Percentiles rank a stretch among this genome's conserved stretches.
Conservation (phyloP, 2,113 vertebrate genomes). For the Actenoides hombroni region DNA sequence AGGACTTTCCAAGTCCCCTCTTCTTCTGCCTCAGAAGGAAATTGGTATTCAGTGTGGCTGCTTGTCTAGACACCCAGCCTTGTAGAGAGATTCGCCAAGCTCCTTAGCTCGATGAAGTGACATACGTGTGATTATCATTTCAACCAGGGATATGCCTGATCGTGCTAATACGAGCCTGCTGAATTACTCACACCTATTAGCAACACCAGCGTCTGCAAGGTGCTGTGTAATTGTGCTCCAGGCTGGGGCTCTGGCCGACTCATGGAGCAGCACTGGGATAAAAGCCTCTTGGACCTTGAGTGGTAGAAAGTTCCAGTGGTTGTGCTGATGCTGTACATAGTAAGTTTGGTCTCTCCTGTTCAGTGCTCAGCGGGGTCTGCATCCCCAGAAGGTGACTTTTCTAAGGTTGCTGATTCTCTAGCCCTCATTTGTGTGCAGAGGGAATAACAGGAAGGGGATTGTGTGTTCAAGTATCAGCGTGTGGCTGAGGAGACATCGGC, state of each 20-base stretch:
- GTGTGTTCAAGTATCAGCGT: neutral
- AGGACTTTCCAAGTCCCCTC: neutral
- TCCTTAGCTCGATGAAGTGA: slow-evolving; percentile 37
- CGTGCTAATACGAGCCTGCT: neutral
- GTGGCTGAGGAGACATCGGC: neutral
- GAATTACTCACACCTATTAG: neutral
- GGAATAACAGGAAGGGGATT: neutral
- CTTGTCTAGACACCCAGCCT: slow-evolving; percentile 70
- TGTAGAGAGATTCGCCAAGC: slow-evolving; percentile 45
- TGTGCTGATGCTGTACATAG: neutral
- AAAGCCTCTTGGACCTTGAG: neutral
- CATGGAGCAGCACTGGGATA: neutral
- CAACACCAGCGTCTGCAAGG: neutral
- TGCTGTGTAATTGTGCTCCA: neutral
- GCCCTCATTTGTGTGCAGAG: neutral
- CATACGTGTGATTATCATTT: slow-evolving; percentile 60
- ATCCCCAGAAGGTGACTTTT: neutral
- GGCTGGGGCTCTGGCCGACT: neutral
- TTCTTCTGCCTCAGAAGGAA: neutral
- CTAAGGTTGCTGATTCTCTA: neutral
- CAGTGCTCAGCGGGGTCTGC: fast-evolving
- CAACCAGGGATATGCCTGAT: slow-evolving; percentile 32
- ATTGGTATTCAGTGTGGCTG: slow-evolving; percentile 68
- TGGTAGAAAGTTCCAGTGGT: neutral
- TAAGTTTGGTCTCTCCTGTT: neutral